phyloP scores from a whole-genome alignment of 2,797 vertebrate species.

The Orientallactaga sibirica region DNA sequence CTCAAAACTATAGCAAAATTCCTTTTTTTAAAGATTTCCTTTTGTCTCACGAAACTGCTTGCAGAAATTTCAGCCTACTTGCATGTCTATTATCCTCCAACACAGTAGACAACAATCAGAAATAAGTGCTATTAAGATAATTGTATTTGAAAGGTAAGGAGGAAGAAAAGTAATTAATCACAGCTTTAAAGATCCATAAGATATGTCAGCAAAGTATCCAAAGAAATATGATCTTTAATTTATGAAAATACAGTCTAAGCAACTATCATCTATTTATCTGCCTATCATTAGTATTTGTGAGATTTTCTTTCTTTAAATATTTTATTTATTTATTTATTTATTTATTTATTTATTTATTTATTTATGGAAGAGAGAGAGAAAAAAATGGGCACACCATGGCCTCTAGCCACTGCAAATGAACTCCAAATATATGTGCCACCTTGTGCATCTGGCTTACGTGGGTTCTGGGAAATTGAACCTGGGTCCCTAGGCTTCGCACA shows the following conservation, averaged over 20 bases:
- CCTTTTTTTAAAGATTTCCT: constrained; percentile 13
- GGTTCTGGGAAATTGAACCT: too few relatives aligned
- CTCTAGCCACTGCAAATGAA: too few relatives aligned
- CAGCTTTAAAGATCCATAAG: constrained; percentile 40
- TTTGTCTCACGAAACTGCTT: constrained; percentile 46
- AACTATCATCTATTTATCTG: not conserved
- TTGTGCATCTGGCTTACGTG: too few relatives aligned
- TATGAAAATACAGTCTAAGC: not conserved
- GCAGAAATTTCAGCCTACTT: constrained; percentile 59
- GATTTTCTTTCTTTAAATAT: too few relatives aligned
- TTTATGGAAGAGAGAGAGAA: too few relatives aligned
- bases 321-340: too few relatives aligned
- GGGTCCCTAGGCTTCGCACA: too few relatives aligned
- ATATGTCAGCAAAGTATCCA: not conserved
- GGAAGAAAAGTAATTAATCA: constrained; percentile 69
- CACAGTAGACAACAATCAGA: constrained; percentile 62
- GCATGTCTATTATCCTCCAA: constrained; percentile 67
- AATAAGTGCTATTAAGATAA: constrained; percentile 67
- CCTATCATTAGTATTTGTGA: not conserved
- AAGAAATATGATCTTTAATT: constrained; percentile 18
- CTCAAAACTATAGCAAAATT: constrained; percentile 53
- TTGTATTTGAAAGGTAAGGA: constrained; percentile 70
- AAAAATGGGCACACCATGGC: too few relatives aligned
- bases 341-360: too few relatives aligned
- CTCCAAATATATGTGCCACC: too few relatives aligned